Base-by-base conservation (phyloP, 2,797 vertebrate genomes). In the Spinibarbus caldwelli region DNA sequence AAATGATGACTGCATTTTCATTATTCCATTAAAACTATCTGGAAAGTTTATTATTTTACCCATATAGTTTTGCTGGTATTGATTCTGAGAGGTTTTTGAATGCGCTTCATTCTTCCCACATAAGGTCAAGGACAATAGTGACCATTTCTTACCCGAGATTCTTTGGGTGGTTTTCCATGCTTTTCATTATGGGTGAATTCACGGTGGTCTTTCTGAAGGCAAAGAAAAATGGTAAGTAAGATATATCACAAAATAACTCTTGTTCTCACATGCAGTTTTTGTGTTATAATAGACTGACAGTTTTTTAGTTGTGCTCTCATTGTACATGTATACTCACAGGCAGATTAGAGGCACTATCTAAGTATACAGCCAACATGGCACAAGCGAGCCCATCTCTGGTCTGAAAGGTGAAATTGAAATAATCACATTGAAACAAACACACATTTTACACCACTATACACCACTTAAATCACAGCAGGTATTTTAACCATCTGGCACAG, bases 321-420 rank as follows among this genome's bases (percentile, higher is more conserved):
- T 59, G 43, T 12, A 17, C 14, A 36, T 41, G n/a, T 26, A 73
- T 62, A 96, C 97, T 97, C 88, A 99, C 98, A 8, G 98, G 97
- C 71, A 99, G 92, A 87, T 97, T 96, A 79, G 96, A 96, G 54
- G 97, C 97, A 0, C 88, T 94, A 88, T 99, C 97, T 92, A 99
- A 93, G 93, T 98, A 99, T 67, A 99, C 95, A 5, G 97, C 88
- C 0, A 99, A 94, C 96, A 99, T 96, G 41, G 97, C 98, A 81
- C 96, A 96, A 70, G 97, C 94, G n/a, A 94, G 88, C 70, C 96
- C 94, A 1, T 92, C 90, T 4, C 82, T 49, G 29, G 95, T 94
- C 98, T 99, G 89, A 2, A 89, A 88, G 85, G 7, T 68, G 78
- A 78, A 14, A 59, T 70, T 14, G 62, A 23, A 57, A 64, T 64